Evolutionary conservation across 2,797 vertebrate genomes (phyloP).

Genomic region (Betta splendens): DNA sequence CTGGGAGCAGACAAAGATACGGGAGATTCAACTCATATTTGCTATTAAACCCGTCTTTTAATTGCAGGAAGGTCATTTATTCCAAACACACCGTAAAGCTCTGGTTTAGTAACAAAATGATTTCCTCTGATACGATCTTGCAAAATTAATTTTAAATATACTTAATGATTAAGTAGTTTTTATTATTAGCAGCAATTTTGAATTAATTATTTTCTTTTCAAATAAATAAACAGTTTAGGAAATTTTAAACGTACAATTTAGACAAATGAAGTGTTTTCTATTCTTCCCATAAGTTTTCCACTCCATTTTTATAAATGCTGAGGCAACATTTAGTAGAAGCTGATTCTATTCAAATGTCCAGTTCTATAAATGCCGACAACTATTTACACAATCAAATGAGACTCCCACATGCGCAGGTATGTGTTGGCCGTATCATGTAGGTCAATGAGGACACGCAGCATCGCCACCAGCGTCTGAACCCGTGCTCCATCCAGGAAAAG

Average conservation of each 20-base stretch:
- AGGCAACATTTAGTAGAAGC: background rate
- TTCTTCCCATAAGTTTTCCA: no score
- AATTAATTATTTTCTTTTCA: background rate
- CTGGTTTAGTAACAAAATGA: background rate
- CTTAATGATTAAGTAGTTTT: background rate
- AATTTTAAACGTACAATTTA: no score
- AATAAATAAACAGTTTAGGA: background rate
- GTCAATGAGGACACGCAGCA: conserved; percentile 66
- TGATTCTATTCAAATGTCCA: background rate
- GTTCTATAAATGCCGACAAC: background rate
- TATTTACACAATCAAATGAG: conserved; percentile 22
- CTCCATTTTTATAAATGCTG: background rate
- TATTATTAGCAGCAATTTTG: background rate
- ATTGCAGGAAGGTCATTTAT: background rate
- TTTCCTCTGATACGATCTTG: background rate
- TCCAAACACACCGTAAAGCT: background rate
- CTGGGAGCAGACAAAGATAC: conserved; percentile 31
- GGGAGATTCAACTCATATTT: conserved; percentile 13
- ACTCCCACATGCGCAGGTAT: conserved; percentile 27
- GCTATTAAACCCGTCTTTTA: conserved; percentile 6
- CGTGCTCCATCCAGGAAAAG: conserved; percentile 72
- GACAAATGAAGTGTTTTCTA: no score
- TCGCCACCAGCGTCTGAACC: conserved; percentile 68
- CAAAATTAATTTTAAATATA: background rate
- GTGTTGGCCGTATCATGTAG: conserved; percentile 59